These are phyloP conservation scores for Microdon myrmicae DNA, from an alignment of 2,888 invertebrate genomes.

Conservation along the genomic window DNA sequence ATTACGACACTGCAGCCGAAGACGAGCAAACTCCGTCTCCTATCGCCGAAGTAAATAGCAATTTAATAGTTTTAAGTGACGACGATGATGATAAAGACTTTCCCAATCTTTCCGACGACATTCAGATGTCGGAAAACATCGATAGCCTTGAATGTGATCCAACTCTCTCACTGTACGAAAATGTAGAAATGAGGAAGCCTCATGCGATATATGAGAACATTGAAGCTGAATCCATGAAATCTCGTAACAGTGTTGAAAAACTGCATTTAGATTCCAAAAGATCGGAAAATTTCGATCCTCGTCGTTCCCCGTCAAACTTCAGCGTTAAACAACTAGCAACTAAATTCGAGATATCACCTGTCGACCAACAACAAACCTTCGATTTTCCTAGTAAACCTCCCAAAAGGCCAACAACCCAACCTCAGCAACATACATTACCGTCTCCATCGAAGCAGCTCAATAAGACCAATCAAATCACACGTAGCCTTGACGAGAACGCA, in stretches of 20 bases:
- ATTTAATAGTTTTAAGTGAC: conserved; percentile 49
- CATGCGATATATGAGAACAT: conserved; percentile 64
- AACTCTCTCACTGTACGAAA: conserved; percentile 64
- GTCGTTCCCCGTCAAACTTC: conserved; percentile 65
- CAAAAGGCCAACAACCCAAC: conserved; percentile 24
- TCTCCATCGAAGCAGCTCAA: conserved; percentile 67
- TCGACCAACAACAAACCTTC: conserved; percentile 71
- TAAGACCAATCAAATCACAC: conserved; percentile 72
- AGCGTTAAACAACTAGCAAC: conserved; percentile 74
- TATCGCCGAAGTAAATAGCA: conserved; percentile 51
- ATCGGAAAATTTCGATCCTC: conserved; percentile 53
- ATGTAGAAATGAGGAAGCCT: conserved; percentile 65
- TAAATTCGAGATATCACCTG: conserved; percentile 73
- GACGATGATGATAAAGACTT: conserved; percentile 53
- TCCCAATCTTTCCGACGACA: conserved; percentile 51
- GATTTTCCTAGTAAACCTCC: conserved; percentile 63
- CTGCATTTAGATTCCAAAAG: conserved; percentile 50
- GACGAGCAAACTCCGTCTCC: conserved; percentile 28
- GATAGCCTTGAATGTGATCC: conserved; percentile 58
- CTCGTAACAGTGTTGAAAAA: conserved; percentile 32
- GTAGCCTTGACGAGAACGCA: conserved; percentile 79
- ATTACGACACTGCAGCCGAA: conserved; percentile 23
- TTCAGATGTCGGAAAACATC: conserved; percentile 54
- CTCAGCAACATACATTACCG: conserved; percentile 11
- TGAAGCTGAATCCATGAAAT: conserved; percentile 62